Evolutionary conservation across 2,888 invertebrate species (phyloP).

Genomic region (Drosophila demipolita): DNA sequence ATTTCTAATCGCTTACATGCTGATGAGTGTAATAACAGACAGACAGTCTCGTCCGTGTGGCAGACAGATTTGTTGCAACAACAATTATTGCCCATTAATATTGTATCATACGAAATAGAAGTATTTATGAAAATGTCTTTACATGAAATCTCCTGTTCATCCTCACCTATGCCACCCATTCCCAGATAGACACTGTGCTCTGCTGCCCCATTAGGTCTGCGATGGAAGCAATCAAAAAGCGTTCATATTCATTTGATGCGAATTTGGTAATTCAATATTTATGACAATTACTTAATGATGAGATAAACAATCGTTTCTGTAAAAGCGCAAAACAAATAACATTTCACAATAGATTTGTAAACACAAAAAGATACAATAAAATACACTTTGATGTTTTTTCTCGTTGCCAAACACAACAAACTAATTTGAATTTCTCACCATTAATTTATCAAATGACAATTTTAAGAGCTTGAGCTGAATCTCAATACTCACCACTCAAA

Average conservation of each 20-base stretch:
- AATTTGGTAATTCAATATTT: slow-evolving; percentile 5
- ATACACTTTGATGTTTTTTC: neutral
- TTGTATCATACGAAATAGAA: slow-evolving; percentile 57
- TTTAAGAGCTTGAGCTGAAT: neutral
- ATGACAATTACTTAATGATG: slow-evolving; percentile 15
- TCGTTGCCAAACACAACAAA: neutral
- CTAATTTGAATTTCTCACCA: neutral
- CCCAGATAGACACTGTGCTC: neutral
- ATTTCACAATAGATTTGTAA: neutral
- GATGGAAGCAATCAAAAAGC: slow-evolving; percentile 57
- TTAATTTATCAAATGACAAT: neutral
- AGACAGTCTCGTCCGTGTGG: neutral
- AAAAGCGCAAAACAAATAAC: neutral
- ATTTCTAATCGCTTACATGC: slow-evolving; percentile 40
- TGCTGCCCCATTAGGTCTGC: slow-evolving; percentile 21
- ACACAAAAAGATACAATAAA: neutral
- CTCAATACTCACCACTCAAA: slow-evolving; percentile 24
- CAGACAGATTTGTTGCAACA: slow-evolving; percentile 24
- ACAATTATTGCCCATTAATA: slow-evolving; percentile 58
- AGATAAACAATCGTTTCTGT: neutral
- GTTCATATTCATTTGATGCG: slow-evolving; percentile 32
- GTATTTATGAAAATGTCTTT: slow-evolving; percentile 57
- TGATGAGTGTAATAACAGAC: slow-evolving; percentile 17
- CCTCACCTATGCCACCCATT: neutral
- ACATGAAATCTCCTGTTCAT: slow-evolving; percentile 24